Evolutionary conservation across 2,797 vertebrate genomes (phyloP), one percentile per base, ranked within the genome.

Genomic region (Sparus aurata): DNA sequence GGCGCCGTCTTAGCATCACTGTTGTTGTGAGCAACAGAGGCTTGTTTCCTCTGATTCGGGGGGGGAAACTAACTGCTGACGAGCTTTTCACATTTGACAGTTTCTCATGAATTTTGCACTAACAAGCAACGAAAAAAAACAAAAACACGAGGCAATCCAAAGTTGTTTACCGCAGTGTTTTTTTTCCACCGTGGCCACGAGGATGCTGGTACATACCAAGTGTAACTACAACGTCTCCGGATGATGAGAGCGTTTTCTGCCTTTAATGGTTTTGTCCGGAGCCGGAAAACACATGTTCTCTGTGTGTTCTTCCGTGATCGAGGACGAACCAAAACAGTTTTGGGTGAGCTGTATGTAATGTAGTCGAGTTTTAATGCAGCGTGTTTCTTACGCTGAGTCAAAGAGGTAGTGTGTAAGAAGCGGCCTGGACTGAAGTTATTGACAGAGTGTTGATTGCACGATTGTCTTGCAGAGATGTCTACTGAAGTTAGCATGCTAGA

Each of bases 101-200:
- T 27, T 67, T 64, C 74, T 81, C 65, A 80, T 85, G 70, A 75
- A 83, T 84, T 81, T 75, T 83, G 58, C 79, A 83, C 52, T 54
- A 75, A 74, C 54, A 70, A 78, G 65, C 17, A 46, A 60, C 6
- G 72, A 64, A 43, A 54, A 53, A 59, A 85, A 63, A n/a, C n/a
- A n/a, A n/a, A n/a, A 79, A 50, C 72, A 78, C 0, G 23, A 65
- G 30, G 47, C 65, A 22, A 47, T 61, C 22, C 47, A 43, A 69
- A 61, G 60, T 58, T 78, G 54, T 85, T 75, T 73, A 76, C 80
- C 65, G 49, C 30, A 22, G 49, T 50, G 41, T 67, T 75, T 78
- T 75, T 78, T 34, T 34, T 34, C 43, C 55, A 63, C 22, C 13
- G 8, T 50, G 60, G 61, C 62, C 38, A 70, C 47, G 69, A 34